Base-by-base conservation (phyloP, 2,888 invertebrate species). In the Subacronicta megacephala region DNA sequence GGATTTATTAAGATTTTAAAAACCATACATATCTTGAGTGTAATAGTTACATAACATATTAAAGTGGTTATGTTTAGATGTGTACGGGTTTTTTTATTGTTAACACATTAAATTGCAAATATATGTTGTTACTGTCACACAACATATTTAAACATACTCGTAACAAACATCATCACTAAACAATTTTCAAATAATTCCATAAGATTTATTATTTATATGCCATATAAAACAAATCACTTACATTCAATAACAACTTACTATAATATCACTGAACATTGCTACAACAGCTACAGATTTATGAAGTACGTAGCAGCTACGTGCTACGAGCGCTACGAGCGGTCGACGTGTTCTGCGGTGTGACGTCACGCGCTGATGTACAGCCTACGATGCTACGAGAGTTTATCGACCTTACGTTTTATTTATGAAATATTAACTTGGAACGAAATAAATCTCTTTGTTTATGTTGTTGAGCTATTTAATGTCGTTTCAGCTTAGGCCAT, bases 321-420 rank as follows among this genome's bases (percentile, higher is more conserved):
- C 76, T 78, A 75, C 61, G 68, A 66, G 55, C 66, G 72, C 76
- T 77, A 78, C 78, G 54, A 49, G 38, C 54, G 41, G 60, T 51
- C 56, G 59, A 57, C 62, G 62, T 51, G 65, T 76, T 77, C 73
- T 75, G 77, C 73, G 63, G 69, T 65, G 58, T 78, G 82, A 83
- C 81, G 80, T 83, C 85, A 84, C 74, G 62, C 64, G 63, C 77
- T 81, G 84, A 85, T 86, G 84, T 86, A 84, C 77, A 62, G 78
- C 75, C 78, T 79, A 80, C 77, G 66, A 55, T 55, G 69, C 77
- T 75, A 72, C 75, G 67, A 73, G 69, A 73, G 81, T 78, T 78
- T 78, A 78, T 79, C 72, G 79, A 78, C 82, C 82, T 68, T 64
- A 50, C 37, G 46, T 54, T 71, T 66, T 58, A 38, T 62, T 26